These are phyloP conservation scores for Neostethus bicornis DNA, from an alignment of 2,797 vertebrate genomes.

Conservation along the genomic window DNA sequence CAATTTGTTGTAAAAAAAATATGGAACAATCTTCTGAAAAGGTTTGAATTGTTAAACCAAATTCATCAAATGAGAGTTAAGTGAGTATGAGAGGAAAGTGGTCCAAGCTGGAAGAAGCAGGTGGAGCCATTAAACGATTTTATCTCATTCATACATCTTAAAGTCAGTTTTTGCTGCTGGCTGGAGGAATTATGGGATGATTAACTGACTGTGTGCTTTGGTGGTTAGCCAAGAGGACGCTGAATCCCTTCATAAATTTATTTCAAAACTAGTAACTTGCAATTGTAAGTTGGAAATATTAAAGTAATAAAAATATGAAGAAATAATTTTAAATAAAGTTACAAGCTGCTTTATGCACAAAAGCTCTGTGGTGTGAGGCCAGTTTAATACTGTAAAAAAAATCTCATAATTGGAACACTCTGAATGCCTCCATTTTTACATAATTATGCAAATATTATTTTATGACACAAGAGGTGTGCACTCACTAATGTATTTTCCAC, in stretches of 20 bases:
- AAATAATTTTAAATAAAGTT: background rate
- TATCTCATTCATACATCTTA: background rate
- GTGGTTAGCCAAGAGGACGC: constrained; percentile 31
- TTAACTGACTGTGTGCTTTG: constrained; percentile 30
- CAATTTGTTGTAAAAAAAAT: too few species aligned
- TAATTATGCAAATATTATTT: constrained; percentile 53
- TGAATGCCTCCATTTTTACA: constrained; percentile 24
- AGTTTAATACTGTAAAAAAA: constrained; percentile 15
- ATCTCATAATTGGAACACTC: constrained; percentile 22
- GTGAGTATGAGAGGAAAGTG: too few species aligned
- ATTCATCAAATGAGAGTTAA: too few species aligned
- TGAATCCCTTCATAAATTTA: constrained; percentile 4
- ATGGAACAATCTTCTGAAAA: too few species aligned
- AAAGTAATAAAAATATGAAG: constrained; percentile 1
- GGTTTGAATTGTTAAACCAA: too few species aligned
- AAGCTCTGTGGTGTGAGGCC: constrained; percentile 1
- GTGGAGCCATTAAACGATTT: too few species aligned
- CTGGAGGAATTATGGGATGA: constrained; percentile 35
- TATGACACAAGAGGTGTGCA: constrained; percentile 34
- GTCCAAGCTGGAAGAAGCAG: too few species aligned
- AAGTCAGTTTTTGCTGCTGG: constrained; percentile 14
- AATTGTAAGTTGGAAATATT: constrained; percentile 14
- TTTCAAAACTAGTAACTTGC: constrained; percentile 7
- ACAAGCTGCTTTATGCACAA: constrained; percentile 1
- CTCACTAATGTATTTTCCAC: constrained; percentile 28